These are phyloP conservation scores for Melangyna quadrimaculata DNA, from an alignment of 2,888 invertebrate genomes.

Conservation along the genomic window DNA sequence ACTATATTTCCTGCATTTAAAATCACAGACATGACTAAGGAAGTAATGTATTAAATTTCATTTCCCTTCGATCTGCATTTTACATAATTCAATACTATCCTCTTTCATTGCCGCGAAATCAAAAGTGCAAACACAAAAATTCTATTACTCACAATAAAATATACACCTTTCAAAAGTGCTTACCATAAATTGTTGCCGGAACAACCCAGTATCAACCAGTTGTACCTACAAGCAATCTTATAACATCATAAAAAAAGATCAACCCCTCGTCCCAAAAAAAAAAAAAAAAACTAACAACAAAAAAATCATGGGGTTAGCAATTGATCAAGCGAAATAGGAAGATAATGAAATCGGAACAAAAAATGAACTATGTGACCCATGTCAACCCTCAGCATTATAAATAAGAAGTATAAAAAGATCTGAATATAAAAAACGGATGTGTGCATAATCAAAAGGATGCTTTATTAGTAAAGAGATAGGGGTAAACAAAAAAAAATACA, in stretches of 20 bases:
- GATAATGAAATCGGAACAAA: slow-evolving; percentile 47
- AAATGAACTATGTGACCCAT: slow-evolving; percentile 65
- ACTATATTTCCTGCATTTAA: slow-evolving; percentile 44
- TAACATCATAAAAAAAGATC: slow-evolving; percentile 15
- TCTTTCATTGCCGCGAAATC: slow-evolving; percentile 51
- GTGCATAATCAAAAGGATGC: slow-evolving; percentile 69
- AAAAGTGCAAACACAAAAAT: slow-evolving; percentile 62
- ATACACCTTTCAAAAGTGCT: slow-evolving; percentile 52
- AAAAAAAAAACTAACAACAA: slow-evolving; percentile 4
- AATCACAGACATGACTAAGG: slow-evolving; percentile 37
- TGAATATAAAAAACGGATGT: slow-evolving; percentile 71
- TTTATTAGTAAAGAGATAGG: slow-evolving; percentile 66
- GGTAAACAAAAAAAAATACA: slow-evolving; percentile 34
- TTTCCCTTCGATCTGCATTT: slow-evolving; percentile 49
- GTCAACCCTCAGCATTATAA: slow-evolving; percentile 68
- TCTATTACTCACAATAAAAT: neutral
- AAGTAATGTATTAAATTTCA: slow-evolving; percentile 67
- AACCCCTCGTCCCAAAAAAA: slow-evolving; percentile 36
- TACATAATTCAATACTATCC: slow-evolving; percentile 36
- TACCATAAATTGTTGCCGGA: slow-evolving; percentile 69
- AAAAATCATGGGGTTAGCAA: slow-evolving; percentile 44
- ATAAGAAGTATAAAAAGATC: slow-evolving; percentile 66
- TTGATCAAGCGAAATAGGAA: slow-evolving; percentile 50
- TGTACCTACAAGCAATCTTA: slow-evolving; percentile 22
- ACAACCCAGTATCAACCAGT: slow-evolving; percentile 56